These are phyloP conservation scores for Cerastoderma edule DNA, from an alignment of 2,888 invertebrate genomes.

Conservation along the genomic window DNA sequence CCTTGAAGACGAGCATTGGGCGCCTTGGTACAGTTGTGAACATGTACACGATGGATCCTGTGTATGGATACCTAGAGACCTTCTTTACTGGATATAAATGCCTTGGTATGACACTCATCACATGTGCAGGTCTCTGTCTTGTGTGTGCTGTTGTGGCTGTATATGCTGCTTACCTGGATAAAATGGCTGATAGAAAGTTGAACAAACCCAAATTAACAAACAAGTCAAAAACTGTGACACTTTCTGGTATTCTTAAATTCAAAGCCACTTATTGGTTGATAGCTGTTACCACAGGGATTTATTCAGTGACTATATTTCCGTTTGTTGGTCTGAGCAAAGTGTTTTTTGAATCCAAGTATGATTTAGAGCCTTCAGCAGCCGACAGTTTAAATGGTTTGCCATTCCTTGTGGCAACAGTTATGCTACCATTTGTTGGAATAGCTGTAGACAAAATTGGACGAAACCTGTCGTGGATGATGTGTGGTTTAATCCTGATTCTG, in stretches of 20 bases:
- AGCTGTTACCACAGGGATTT: not conserved
- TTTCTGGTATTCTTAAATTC: not conserved
- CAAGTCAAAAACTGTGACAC: not conserved
- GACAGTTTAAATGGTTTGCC: not conserved
- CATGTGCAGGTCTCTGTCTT: conserved; percentile 2
- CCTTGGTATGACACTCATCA: conserved; percentile 2
- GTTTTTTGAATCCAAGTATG: conserved; percentile 13
- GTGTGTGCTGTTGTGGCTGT: not conserved
- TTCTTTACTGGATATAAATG: not conserved
- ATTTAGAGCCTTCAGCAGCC: not conserved
- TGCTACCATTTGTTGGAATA: not conserved
- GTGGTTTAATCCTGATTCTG: not conserved
- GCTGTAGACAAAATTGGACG: conserved; percentile 10
- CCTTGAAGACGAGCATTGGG: conserved; percentile 7
- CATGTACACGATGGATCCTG: conserved; percentile 8
- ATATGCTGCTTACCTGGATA: not conserved
- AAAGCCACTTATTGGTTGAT: conserved; percentile 9
- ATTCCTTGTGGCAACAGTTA: not conserved
- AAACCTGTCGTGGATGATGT: conserved; percentile 9
- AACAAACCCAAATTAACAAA: not conserved
- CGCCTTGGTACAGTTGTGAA: conserved; percentile 2
- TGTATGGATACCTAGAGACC: not conserved
- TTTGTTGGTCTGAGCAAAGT: conserved; percentile 12
- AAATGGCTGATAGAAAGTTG: not conserved
- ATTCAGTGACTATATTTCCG: conserved; percentile 7